phyloP scores from a whole-genome alignment of 2,888 invertebrate genomes.

The Netelia virgata region DNA sequence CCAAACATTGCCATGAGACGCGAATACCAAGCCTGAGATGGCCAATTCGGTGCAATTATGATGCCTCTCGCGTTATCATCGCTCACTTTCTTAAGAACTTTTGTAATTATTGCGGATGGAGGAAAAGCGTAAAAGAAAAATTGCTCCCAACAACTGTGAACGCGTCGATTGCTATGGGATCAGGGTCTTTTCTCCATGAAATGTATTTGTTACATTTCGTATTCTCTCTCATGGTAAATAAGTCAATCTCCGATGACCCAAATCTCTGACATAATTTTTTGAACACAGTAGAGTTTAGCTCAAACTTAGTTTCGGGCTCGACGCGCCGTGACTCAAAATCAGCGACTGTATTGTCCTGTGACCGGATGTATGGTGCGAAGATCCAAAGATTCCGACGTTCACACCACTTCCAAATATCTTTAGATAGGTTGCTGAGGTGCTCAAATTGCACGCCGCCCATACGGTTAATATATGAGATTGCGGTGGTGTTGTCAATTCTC shows the following conservation, averaged over 20 bases:
- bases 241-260: neutral
- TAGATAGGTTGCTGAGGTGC: neutral
- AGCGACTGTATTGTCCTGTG: neutral
- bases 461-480: conserved; percentile 42
- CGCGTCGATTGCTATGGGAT: conserved; percentile 15
- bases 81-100: conserved; percentile 8
- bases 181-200: neutral
- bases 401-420: conserved; percentile 40
- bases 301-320: neutral
- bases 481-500: conserved; percentile 55
- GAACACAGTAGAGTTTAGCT: neutral
- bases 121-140: conserved; percentile 40
- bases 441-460: conserved; percentile 24
- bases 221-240: neutral
- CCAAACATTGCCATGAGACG: conserved; percentile 15
- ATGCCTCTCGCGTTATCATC: conserved; percentile 7
- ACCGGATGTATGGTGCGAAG: neutral
- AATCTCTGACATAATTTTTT: neutral
- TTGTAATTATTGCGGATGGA: conserved; percentile 8
- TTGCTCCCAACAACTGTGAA: conserved; percentile 24
- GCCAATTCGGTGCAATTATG: conserved; percentile 10
- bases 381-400: neutral
- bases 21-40: conserved; percentile 26
- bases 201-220: neutral
- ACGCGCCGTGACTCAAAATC: neutral